Evolutionary conservation across 2,113 vertebrate species (phyloP).

Genomic region (Heliornis fulica): DNA sequence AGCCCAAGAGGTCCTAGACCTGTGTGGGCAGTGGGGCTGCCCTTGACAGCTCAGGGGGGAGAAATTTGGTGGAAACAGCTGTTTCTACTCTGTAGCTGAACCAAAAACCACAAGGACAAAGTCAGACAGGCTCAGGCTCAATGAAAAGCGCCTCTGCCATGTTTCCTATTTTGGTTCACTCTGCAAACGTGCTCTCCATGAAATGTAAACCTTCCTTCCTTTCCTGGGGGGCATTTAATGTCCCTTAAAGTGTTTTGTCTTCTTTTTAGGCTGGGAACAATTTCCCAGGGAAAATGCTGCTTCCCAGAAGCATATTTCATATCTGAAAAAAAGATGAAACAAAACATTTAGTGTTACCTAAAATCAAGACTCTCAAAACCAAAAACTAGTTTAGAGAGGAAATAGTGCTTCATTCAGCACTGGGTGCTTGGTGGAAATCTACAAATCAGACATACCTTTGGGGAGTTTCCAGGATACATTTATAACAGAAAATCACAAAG

Average conservation of each 20-base stretch:
- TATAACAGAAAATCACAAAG: too few species aligned
- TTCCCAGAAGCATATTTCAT: background rate
- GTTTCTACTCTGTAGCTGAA: background rate
- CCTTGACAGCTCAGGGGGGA: background rate
- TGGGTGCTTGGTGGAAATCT: too few species aligned
- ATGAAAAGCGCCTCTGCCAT: background rate
- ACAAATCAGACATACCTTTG: too few species aligned
- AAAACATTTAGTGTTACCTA: background rate
- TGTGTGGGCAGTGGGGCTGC: accelerated
- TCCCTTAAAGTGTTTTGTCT: background rate
- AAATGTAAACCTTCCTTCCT: constrained; percentile 14
- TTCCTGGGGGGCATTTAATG: background rate
- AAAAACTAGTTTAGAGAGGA: too few species aligned
- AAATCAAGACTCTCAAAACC: too few species aligned
- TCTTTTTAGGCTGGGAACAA: background rate
- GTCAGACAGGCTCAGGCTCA: background rate
- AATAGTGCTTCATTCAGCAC: too few species aligned
- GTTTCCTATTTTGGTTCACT: background rate
- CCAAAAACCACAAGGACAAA: background rate
- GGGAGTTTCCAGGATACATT: too few species aligned
- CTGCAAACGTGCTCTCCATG: background rate
- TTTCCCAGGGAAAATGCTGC: background rate
- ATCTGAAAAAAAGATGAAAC: background rate
- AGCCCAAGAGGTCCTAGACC: background rate
- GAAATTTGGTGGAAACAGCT: accelerated